Evolutionary conservation across 2,888 invertebrate genomes (phyloP), one percentile per base, ranked within the genome.

Genomic region (Diplazon laetatorius): DNA sequence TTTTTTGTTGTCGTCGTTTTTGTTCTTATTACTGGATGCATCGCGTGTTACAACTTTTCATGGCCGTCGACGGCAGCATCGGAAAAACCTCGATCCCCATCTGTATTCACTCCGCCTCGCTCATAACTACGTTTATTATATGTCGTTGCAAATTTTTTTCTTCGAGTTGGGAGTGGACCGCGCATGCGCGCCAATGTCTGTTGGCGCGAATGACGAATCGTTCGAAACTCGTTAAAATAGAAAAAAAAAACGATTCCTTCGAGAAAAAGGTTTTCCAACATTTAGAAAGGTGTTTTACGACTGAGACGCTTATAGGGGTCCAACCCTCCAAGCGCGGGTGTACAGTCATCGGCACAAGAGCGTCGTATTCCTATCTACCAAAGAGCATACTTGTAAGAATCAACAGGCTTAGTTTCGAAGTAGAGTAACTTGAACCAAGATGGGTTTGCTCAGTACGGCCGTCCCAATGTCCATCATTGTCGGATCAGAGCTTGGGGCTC

Each of bases 101-200:
- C 63, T 63, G 63, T 63, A 30, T 48, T n/a, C 35, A 63, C 46
- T 48, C n/a, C 44, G 62, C 14, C 60, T 42, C 62, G 62, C 14
- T 62, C 22, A 16, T 16, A 44, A 62, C 62, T 25, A 30, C 25
- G 44, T 48, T 30, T 30, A n/a, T 48, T 35, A 35, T n/a, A n/a
- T n/a, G n/a, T 35, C 35, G 42, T 59, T 59, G 59, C 42, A 59
- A n/a, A n/a, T n/a, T n/a, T n/a, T 59, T 59, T 42, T 59, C 59
- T 39, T 20, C 42, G 42, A 42, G 42, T 59, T 39, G 12, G n/a
- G 8, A 25, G 30, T 30, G 8, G 30, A 30, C 6, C 25, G 52
- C 52, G 52, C 25, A n/a, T 12, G 14, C 25, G 52, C 52, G 52
- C 25, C 30, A 14, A 52, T 30, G 9, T 4, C 22, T 25, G n/a